Percentiles rank a stretch among this genome's conserved stretches.
Evolutionary conservation across 2,797 vertebrate species (phyloP).

Genomic region (Gila robusta): DNA sequence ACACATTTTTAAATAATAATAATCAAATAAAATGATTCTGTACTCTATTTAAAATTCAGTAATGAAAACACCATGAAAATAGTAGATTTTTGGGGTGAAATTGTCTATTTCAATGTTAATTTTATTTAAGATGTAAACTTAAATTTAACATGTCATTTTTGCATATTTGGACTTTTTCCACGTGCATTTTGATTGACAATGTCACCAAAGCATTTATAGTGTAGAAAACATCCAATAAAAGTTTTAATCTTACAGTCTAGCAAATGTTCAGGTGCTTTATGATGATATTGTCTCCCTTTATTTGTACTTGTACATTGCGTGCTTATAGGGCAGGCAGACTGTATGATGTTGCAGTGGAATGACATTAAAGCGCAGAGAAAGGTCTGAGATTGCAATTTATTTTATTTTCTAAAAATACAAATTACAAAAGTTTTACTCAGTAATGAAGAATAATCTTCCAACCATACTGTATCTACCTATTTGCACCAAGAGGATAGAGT

Average conservation of each 20-base stretch:
- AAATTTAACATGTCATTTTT: neutral
- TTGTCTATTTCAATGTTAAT: neutral
- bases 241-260: neutral
- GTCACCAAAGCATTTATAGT: neutral
- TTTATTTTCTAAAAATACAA: constrained; percentile 12
- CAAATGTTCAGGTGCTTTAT: neutral
- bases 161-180: neutral
- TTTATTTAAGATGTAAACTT: no score
- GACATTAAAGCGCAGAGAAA: neutral
- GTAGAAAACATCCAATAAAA: neutral
- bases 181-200: neutral
- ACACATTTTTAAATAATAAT: neutral
- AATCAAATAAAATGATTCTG: neutral
- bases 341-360: neutral
- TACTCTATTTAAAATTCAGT: no score
- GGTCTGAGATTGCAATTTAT: neutral
- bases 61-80: neutral
- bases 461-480: neutral
- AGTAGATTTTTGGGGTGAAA: neutral
- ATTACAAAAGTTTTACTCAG: neutral
- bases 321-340: neutral
- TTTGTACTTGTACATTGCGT: neutral
- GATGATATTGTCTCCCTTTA: neutral
- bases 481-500: neutral
- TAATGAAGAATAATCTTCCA: neutral